phyloP scores from a whole-genome alignment of 1,140 invertebrate genomes.

The Luehdorfia chinensis region DNA sequence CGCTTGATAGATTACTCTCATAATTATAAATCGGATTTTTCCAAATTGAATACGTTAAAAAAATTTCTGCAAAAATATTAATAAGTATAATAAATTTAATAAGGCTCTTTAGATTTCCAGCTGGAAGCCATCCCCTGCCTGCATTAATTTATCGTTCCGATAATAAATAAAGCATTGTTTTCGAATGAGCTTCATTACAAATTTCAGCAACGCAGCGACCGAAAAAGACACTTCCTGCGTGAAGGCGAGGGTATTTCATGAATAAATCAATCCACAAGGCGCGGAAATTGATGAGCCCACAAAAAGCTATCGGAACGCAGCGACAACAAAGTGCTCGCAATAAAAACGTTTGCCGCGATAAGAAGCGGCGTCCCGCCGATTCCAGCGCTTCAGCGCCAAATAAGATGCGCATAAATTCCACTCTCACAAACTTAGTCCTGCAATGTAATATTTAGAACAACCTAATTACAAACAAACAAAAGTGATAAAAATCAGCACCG shows the following conservation, averaged over 20 bases:
- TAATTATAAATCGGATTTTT: slow-evolving; percentile 21
- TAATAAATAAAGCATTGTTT: slow-evolving; percentile 73
- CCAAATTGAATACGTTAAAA: too few relatives aligned
- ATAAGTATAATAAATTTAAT: slow-evolving; percentile 6
- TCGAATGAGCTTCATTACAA: slow-evolving; percentile 73
- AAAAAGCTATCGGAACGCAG: slow-evolving; percentile 64
- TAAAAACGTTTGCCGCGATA: slow-evolving; percentile 66
- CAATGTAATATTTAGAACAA: slow-evolving; percentile 9
- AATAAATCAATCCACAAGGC: slow-evolving; percentile 73
- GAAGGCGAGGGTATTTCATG: slow-evolving; percentile 66
- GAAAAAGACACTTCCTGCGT: slow-evolving; percentile 73
- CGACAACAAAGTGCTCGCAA: slow-evolving; percentile 68
- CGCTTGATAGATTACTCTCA: slow-evolving; percentile 26
- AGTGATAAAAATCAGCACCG: neutral
- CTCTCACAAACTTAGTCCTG: slow-evolving; percentile 35
- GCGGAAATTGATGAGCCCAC: slow-evolving; percentile 73
- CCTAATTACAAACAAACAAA: slow-evolving; percentile 2
- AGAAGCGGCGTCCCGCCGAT: slow-evolving; percentile 52
- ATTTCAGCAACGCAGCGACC: slow-evolving; percentile 61
- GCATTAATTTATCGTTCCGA: slow-evolving; percentile 32
- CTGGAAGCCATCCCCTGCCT: too few relatives aligned
- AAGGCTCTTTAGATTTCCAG: too few relatives aligned
- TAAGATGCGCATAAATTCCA: slow-evolving; percentile 71
- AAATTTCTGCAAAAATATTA: too few relatives aligned
- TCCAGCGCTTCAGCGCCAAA: slow-evolving; percentile 47